Base-by-base conservation (phyloP, 37 sponge, comb jelly and placozoan genomes). In the Haliclona indistincta region DNA sequence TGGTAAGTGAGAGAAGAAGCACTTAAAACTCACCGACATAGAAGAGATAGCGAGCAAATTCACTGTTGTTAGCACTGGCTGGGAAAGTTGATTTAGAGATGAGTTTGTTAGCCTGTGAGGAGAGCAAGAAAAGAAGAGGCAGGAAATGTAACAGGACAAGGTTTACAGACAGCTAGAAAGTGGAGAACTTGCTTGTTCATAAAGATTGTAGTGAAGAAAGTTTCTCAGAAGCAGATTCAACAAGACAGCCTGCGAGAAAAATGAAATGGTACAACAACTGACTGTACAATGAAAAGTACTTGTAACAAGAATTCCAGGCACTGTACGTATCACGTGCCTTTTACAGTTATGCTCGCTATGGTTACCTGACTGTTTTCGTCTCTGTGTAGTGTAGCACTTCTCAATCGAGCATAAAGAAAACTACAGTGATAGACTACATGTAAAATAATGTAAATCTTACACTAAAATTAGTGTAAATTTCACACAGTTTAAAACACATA, bases 121-220 rank as follows among this genome's bases (percentile, higher is more conserved):
- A 78, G 37, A 19, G 20, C 28, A 76, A 4, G n/a, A 63, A 53
- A 19, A 19, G 43, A 53, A 17, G 17, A 32, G 37, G 55, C 74
- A 37, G 33, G 10, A 75, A 75, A 17, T 20, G 10, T 38, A 13
- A 32, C n/a, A 35, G 20, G 11, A 17, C 29, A 70, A 54, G 13
- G n/a, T 42, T 30, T n/a, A n/a, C n/a, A n/a, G n/a, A n/a, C n/a
- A n/a, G n/a, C n/a, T n/a, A n/a, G n/a, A n/a, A n/a, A n/a, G n/a
- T n/a, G n/a, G n/a, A n/a, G n/a, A 20, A 53, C 73, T 55, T 6
- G 81, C 90, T 77, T 94, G 99, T 25, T 94, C 95, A 77, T 89
- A 97, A 23, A 97, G 85, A 67, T 92, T 94, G 82, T 94, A 91
- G 45, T 97, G 93, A 45, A 97, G 79, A 68, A 89, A 92, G 84